phyloP scores from a whole-genome alignment of 2,888 invertebrate species.

The Actias luna region DNA sequence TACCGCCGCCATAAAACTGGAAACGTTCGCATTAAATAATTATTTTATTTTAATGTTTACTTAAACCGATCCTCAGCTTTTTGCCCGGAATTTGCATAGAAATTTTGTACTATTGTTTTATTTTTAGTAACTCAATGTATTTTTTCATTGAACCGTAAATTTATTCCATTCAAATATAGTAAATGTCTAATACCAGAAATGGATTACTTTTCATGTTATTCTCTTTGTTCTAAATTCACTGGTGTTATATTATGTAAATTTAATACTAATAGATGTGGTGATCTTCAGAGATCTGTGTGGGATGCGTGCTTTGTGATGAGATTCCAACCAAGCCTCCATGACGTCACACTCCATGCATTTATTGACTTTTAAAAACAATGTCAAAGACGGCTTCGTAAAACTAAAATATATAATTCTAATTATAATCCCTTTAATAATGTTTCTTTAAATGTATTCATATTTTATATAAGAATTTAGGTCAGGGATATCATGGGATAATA shows the following conservation, averaged over 20 bases:
- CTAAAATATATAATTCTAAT: not conserved
- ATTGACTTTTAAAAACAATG: constrained; percentile 9
- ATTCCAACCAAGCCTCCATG: constrained; percentile 44
- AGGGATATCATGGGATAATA: too few relatives aligned
- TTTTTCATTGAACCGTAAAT: not conserved
- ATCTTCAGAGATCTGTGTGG: constrained; percentile 35
- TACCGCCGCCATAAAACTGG: not conserved
- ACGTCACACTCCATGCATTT: constrained; percentile 31
- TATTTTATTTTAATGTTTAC: not conserved
- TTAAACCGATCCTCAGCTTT: not conserved
- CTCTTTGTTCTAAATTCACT: not conserved
- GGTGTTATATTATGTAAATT: not conserved
- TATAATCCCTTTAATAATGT: not conserved
- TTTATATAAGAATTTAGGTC: too few relatives aligned
- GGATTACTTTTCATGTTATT: too few relatives aligned
- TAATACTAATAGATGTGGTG: not conserved
- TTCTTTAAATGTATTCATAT: not conserved
- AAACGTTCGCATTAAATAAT: not conserved
- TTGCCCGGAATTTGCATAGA: not conserved
- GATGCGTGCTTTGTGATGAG: constrained; percentile 33
- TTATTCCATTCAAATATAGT: too few relatives aligned
- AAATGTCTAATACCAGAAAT: too few relatives aligned
- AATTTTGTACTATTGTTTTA: not conserved
- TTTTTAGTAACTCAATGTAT: not conserved
- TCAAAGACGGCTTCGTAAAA: not conserved